These are phyloP conservation scores for Papilio elwesi DNA, from an alignment of 2,888 invertebrate genomes.

Conservation along the genomic window DNA sequence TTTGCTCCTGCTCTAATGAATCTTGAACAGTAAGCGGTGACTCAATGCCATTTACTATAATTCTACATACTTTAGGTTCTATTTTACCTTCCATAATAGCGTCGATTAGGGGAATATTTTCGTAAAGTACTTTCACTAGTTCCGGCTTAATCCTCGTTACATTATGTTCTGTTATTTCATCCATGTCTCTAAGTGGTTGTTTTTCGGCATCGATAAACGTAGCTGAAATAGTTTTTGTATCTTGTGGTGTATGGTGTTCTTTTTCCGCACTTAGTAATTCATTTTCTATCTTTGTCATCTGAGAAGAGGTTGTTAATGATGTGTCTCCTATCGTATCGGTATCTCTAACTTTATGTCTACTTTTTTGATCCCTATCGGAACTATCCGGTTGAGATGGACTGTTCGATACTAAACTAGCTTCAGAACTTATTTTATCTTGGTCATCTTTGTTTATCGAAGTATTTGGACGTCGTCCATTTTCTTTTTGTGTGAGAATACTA, in stretches of 20 bases:
- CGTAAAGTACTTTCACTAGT: conserved; percentile 62
- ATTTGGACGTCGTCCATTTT: conserved; percentile 35
- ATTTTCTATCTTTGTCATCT: conserved; percentile 18
- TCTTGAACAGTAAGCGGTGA: conserved; percentile 87
- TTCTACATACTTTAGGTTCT: conserved; percentile 86
- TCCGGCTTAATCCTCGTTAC: conserved; percentile 66
- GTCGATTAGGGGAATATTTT: conserved; percentile 84
- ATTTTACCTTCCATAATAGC: conserved; percentile 87
- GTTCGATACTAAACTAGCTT: not conserved
- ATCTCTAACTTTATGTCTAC: not conserved
- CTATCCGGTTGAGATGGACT: conserved; percentile 1
- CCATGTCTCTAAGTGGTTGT: conserved; percentile 74
- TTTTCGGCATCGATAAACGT: conserved; percentile 76
- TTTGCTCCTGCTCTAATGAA: conserved; percentile 87
- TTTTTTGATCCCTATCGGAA: conserved; percentile 22
- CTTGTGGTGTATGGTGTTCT: conserved; percentile 44
- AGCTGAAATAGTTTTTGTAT: conserved; percentile 69
- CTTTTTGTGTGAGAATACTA: conserved; percentile 31
- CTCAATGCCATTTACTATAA: conserved; percentile 85
- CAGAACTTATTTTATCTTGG: not conserved
- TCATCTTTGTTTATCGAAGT: not conserved
- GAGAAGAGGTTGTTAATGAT: conserved; percentile 10
- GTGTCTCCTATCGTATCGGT: conserved; percentile 40
- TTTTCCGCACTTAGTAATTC: conserved; percentile 24
- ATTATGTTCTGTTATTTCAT: conserved; percentile 79